A percentile compares a stretch with the other conserved stretches of the same genome.
These are phyloP conservation scores for Metalampra italica DNA, from an alignment of 2,888 invertebrate genomes.

Conservation along the genomic window DNA sequence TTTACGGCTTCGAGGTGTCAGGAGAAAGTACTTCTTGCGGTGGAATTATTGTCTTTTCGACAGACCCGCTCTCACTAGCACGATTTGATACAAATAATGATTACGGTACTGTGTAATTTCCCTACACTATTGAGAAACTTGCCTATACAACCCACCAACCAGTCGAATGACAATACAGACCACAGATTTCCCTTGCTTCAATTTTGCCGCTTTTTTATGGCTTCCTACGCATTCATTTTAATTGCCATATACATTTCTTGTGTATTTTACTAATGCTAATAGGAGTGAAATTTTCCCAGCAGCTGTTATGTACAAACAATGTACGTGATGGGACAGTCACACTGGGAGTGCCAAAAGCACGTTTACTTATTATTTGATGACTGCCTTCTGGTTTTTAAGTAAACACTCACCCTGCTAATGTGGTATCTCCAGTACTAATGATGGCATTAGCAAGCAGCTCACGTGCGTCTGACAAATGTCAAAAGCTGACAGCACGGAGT, in stretches of 20 bases:
- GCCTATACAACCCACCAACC: neutral
- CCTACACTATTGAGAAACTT: neutral
- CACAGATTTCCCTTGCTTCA: neutral
- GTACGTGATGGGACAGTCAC: neutral
- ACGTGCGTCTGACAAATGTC: constrained; percentile 45
- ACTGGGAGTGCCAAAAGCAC: constrained; percentile 1
- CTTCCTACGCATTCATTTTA: neutral
- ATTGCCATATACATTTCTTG: neutral
- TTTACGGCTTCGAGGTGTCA: constrained; percentile 5
- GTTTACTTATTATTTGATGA: neutral
- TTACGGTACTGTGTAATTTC: neutral
- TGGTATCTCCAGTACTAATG: constrained; percentile 21
- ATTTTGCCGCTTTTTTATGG: neutral
- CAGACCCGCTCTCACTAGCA: constrained; percentile 16
- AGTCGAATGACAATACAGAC: neutral
- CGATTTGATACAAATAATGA: constrained; percentile 5
- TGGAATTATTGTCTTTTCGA: constrained; percentile 20
- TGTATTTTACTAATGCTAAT: neutral
- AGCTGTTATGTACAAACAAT: neutral
- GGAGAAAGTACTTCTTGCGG: constrained; percentile 23
- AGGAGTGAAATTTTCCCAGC: constrained; percentile 3
- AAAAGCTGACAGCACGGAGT: constrained; percentile 27
- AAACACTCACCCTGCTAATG: constrained; percentile 1
- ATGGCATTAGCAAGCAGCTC: constrained; percentile 30
- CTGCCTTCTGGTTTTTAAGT: constrained; percentile 3